These are phyloP conservation scores for Drosophila quinaria DNA, from an alignment of 2,888 invertebrate genomes.

Conservation along the genomic window DNA sequence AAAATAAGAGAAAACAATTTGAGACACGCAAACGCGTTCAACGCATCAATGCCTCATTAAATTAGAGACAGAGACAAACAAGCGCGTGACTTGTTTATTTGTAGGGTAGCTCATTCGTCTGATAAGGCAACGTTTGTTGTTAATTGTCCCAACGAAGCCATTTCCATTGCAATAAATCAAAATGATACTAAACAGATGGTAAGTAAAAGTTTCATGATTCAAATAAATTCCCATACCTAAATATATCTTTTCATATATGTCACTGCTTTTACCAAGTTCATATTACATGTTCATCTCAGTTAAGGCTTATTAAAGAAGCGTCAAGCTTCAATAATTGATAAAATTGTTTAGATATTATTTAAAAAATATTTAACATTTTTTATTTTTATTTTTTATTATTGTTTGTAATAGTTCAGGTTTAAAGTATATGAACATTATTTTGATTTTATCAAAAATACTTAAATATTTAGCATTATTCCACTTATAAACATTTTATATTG, in stretches of 20 bases:
- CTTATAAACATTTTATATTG: background rate
- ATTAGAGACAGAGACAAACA: constrained; percentile 56
- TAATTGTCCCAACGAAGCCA: constrained; percentile 35
- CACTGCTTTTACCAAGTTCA: background rate
- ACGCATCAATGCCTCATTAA: constrained; percentile 72
- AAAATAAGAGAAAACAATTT: constrained; percentile 74
- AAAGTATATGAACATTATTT: background rate
- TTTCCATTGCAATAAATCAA: constrained; percentile 49
- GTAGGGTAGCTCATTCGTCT: constrained; percentile 10
- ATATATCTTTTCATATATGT: constrained; percentile 1
- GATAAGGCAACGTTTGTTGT: constrained; percentile 19
- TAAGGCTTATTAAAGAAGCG: background rate
- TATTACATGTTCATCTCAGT: background rate
- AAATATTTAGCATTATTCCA: background rate
- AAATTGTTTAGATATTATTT: constrained; percentile 10
- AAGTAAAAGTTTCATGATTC: constrained; percentile 34
- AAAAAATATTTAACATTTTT: background rate
- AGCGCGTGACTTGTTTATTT: constrained; percentile 52
- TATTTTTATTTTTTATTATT: constrained; percentile 26
- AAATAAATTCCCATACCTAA: background rate
- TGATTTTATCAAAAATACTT: background rate
- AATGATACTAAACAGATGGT: constrained; percentile 44
- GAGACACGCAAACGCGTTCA: constrained; percentile 62
- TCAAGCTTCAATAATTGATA: constrained; percentile 21
- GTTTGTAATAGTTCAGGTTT: background rate